A percentile compares a stretch with the other conserved stretches of the same genome.
Conservation (phyloP, 2,797 vertebrate species). For the Streptopelia turtur region DNA sequence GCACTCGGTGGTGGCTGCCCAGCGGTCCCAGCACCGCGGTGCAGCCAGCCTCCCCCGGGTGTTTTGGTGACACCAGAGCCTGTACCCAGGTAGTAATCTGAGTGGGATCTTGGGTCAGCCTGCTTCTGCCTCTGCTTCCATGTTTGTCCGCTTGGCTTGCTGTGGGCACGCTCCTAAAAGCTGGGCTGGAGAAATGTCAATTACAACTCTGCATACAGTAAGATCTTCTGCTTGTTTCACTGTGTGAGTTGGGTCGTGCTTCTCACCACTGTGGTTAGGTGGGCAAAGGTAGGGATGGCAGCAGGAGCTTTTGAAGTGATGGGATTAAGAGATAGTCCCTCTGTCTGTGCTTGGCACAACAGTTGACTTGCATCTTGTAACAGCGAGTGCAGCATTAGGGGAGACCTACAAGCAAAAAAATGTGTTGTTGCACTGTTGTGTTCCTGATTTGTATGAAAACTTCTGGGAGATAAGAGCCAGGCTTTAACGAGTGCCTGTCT, state of each 20-base stretch:
- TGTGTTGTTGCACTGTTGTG: not conserved
- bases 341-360: not conserved
- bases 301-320: accelerated
- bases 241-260: accelerated
- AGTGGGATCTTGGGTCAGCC: not conserved
- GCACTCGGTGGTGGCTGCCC: accelerated
- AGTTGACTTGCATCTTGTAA: not conserved
- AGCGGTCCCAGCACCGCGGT: accelerated
- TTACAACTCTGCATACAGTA: not conserved
- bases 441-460: not conserved
- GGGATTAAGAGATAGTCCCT: not conserved
- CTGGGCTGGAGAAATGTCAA: not conserved
- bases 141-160: not conserved
- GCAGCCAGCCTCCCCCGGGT: not conserved
- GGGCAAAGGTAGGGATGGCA: not conserved
- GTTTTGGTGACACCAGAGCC: not conserved
- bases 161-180: not conserved
- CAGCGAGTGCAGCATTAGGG: not conserved
- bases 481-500: not conserved
- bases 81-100: not conserved
- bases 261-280: no score
- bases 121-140: not conserved
- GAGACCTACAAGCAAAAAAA: not conserved
- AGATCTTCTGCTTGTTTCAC: not conserved
- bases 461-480: not conserved